Evolutionary conservation across 2,888 invertebrate species (phyloP), one percentile per base, ranked within the genome.

Genomic region (Cylindroiulus punctatus): DNA sequence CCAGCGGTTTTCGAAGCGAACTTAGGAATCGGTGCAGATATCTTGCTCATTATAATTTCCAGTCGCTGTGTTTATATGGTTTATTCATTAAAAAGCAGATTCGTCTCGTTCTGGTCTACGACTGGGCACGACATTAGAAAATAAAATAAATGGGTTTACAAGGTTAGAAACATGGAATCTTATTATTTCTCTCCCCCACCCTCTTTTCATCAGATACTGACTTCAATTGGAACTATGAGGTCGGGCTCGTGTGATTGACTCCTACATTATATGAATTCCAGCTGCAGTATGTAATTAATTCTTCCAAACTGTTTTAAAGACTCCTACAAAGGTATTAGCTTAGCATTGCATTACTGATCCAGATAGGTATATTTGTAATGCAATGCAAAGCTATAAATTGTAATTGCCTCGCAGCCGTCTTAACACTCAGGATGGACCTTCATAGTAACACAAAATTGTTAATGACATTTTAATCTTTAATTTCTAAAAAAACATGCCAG

Each of bases 61-160:
- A 17, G 3, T 52, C 4, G 19, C 52, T 52, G 52, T n/a, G 19
- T n/a, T 52, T 52, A 19, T 52, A 52, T 52, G 52, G 52, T 52
- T 52, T 52, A 52, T 52, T 52, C 52, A 52, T 52, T 52, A 12
- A 52, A 52, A 52, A 52, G 52, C n/a, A 52, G 52, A 52, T 52
- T 52, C 19, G 52, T 52, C 52, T n/a, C 52, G n/a, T 52, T 52
- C 52, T n/a, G 19, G 12, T 52, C 52, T n/a, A n/a, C n/a, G 52
- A 4, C n/a, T 52, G 5, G 52, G n/a, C 52, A n/a, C 19, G 52
- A 52, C 52, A 52, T 52, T n/a, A n/a, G 1, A 52, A n/a, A 52
- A 52, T n/a, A 52, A 19, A 52, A 19, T 52, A 52, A 52, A 52
- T 52, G 52, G 52, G 19, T n/a, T n/a, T 52, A 52, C 52, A 52